Base-by-base conservation (phyloP, 2,888 invertebrate species). In the Drosophila prolongata region DNA sequence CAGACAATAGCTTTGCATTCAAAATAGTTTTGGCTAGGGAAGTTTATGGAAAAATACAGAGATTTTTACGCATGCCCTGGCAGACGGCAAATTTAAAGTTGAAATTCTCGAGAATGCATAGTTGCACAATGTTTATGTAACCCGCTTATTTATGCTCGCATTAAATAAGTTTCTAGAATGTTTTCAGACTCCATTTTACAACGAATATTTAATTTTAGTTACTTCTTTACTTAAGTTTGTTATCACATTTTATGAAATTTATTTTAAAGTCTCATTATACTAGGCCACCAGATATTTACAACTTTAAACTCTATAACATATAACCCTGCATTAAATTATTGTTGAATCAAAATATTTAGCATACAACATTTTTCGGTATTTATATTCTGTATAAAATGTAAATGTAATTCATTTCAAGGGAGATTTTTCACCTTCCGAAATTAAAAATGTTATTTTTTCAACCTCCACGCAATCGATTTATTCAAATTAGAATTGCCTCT, bases 1-100 rank as follows among this genome's bases (percentile, higher is more conserved):
- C 79, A 79, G 70, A 59, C 66, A 61, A 54, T 49, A 53, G 69
- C 46, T 43, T 47, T 68, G 59, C 69, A 69, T 69, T 68, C 49
- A 59, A 68, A 69, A 68, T 59, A 44, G 53, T 68, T 69, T 54
- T 19, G 58, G 24, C 24, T 6, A n/a, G 44, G 40, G n/a, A 42
- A 53, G 57, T 38, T 58, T 58, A 42, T 34, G 37, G 44, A 40
- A 40, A 53, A 34, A 37, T 14, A 16, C 53, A 34, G 46, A 40
- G 46, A 62, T 35, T 64, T 46, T 10, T 19, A 34, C 13, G 27
- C 27, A 62, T 46, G n/a, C 30, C 50, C 60, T 59, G 27, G 37
- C 6, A 42, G 30, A 6, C 14, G 30, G 11, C 4, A 14, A 47
- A 47, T 11, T 34, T 6, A 57, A 38, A 27, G 10, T 10, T 11